These are phyloP conservation scores for Haliclona indistincta DNA, from an alignment of 37 sponge, comb jelly and placozoan genomes.

Conservation along the genomic window DNA sequence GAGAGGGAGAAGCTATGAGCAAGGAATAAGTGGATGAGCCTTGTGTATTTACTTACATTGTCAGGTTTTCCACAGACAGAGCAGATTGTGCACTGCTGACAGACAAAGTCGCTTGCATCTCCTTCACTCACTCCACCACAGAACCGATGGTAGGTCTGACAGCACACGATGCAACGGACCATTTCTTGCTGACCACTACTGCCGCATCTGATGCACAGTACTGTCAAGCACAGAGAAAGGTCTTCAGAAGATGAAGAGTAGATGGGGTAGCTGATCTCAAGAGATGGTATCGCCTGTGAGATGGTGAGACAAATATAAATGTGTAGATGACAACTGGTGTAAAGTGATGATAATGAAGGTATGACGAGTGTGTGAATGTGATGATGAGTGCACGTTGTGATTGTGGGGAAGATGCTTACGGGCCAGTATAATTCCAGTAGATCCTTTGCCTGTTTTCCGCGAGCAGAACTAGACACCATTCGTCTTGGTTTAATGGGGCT, in stretches of 20 bases:
- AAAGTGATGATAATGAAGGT: not conserved
- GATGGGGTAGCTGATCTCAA: conserved; percentile 27
- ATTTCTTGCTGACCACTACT: conserved; percentile 39
- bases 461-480: too few relatives aligned
- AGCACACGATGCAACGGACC: conserved; percentile 59
- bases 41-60: conserved; percentile 37
- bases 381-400: not conserved
- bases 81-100: conserved; percentile 54
- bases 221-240: not conserved
- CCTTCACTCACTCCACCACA: conserved; percentile 35
- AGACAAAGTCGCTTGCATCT: conserved; percentile 24
- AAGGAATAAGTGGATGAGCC: not conserved
- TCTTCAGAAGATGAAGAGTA: conserved; percentile 9
- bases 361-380: not conserved
- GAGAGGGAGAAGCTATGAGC: not conserved
- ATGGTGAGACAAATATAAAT: not conserved
- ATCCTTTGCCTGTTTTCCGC: too few relatives aligned
- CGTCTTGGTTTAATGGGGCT: too few relatives aligned
- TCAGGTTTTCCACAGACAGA: conserved; percentile 51
- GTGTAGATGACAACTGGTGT: too few relatives aligned
- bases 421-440: not conserved
- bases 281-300: not conserved
- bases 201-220: conserved; percentile 52
- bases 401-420: not conserved
- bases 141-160: conserved; percentile 58